Conservation (phyloP, 2,888 invertebrate genomes). For the Dinocampus coccinellae region DNA sequence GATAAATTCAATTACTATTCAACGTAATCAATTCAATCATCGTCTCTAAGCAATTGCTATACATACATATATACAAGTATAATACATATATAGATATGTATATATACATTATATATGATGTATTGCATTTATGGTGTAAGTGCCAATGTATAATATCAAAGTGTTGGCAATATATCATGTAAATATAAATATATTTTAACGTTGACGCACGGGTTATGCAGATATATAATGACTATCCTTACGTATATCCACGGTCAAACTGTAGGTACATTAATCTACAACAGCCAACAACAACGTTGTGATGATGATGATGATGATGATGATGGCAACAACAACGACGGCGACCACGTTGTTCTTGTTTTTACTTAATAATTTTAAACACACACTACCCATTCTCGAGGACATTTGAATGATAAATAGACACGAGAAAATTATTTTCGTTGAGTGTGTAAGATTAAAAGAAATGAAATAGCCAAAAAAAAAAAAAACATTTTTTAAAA, state of each 20-base stretch:
- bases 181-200: constrained; percentile 24
- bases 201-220: constrained; percentile 18
- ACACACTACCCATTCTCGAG: constrained; percentile 1
- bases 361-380: constrained; percentile 14
- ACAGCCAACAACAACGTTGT: constrained; percentile 1
- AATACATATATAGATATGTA: no score
- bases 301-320: background rate
- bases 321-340: background rate
- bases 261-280: constrained; percentile 26
- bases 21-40: constrained; percentile 1
- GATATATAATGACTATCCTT: constrained; percentile 28
- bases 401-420: constrained; percentile 16
- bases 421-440: constrained; percentile 5
- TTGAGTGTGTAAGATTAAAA: background rate
- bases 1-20: background rate
- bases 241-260: constrained; percentile 19
- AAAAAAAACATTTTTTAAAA: no score
- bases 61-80: background rate
- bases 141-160: background rate
- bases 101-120: background rate
- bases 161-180: constrained; percentile 25
- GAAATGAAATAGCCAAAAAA: background rate
- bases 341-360: constrained; percentile 17
- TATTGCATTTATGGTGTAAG: background rate
- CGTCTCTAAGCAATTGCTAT: background rate